A percentile compares a stretch with the other conserved stretches of the same genome.
Conservation (phyloP, 1,140 invertebrate genomes). For the Euglossa dilemma region DNA sequence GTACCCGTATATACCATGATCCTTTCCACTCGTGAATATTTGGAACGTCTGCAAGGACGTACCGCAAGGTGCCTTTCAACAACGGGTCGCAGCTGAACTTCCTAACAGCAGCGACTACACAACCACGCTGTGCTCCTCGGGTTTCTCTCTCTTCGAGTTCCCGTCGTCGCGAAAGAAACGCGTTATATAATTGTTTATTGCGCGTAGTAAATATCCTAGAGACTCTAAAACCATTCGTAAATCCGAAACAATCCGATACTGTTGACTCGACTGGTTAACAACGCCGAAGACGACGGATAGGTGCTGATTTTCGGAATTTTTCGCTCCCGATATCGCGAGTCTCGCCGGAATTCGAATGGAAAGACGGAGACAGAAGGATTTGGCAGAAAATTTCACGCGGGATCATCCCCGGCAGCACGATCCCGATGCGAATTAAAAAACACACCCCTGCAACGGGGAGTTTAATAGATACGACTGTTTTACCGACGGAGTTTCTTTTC, state of each 20-base stretch:
- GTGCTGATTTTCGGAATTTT: conserved; percentile 11
- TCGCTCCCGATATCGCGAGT: background rate
- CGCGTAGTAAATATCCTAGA: background rate
- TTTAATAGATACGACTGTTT: conserved; percentile 69
- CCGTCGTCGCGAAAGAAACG: conserved; percentile 3
- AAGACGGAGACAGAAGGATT: background rate
- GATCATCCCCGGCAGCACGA: conserved; percentile 18
- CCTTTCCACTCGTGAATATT: conserved; percentile 58
- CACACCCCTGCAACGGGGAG: conserved; percentile 25
- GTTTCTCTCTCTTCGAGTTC: conserved; percentile 24
- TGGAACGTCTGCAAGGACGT: conserved; percentile 53
- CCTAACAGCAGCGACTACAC: background rate
- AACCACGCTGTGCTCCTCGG: no score
- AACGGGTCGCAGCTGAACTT: conserved; percentile 22
- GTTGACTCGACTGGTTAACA: conserved; percentile 23
- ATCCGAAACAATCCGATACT: background rate
- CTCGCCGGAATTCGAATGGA: background rate
- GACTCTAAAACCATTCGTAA: background rate
- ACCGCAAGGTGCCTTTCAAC: conserved; percentile 46
- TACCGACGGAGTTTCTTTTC: conserved; percentile 74
- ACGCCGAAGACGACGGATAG: background rate
- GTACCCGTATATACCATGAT: conserved; percentile 51
- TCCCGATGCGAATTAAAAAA: conserved; percentile 58
- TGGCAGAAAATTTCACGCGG: background rate
- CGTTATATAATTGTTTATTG: conserved; percentile 46